A percentile compares a stretch with the other conserved stretches of the same genome.
phyloP scores from a whole-genome alignment of 2,888 invertebrate species.

The Linnaemya vulpina region DNA sequence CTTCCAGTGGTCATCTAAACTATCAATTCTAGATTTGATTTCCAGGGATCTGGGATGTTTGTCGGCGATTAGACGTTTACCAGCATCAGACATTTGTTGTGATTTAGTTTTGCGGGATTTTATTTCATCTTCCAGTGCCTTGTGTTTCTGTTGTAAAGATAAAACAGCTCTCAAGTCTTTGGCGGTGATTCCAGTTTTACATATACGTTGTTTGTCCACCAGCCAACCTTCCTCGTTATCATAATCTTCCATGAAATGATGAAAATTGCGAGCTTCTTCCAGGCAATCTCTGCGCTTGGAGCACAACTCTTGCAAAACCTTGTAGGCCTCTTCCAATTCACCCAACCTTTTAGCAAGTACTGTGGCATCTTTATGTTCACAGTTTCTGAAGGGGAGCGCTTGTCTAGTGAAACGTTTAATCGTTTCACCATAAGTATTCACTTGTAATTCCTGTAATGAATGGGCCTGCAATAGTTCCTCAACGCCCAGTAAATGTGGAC shows the following conservation, averaged over 20 bases:
- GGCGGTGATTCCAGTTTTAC: constrained; percentile 95
- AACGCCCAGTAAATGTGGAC: constrained; percentile 96
- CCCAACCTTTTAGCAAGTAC: constrained; percentile 88
- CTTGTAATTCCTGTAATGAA: constrained; percentile 94
- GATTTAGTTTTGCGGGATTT: constrained; percentile 87
- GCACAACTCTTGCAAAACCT: constrained; percentile 84
- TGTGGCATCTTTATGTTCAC: constrained; percentile 85
- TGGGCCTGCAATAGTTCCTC: constrained; percentile 98
- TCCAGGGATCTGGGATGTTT: constrained; percentile 92
- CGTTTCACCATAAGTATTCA: constrained; percentile 94
- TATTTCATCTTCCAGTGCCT: constrained; percentile 94
- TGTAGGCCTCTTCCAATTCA: constrained; percentile 90
- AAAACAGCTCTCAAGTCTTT: constrained; percentile 96
- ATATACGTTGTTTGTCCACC: constrained; percentile 96
- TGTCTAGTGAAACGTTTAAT: constrained; percentile 90
- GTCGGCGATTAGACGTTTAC: constrained; percentile 88
- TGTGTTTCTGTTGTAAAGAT: constrained; percentile 95
- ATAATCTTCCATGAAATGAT: constrained; percentile 97
- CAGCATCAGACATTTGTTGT: constrained; percentile 88
- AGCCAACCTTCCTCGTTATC: constrained; percentile 99
- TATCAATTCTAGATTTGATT: constrained; percentile 91
- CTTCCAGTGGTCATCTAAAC: constrained; percentile 93
- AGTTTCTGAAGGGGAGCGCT: constrained; percentile 85
- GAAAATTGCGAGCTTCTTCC: constrained; percentile 96
- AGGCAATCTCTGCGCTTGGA: constrained; percentile 90